Evolutionary conservation across 2,888 invertebrate genomes (phyloP), one percentile per base, ranked within the genome.

Genomic region (Phorcus lineatus): DNA sequence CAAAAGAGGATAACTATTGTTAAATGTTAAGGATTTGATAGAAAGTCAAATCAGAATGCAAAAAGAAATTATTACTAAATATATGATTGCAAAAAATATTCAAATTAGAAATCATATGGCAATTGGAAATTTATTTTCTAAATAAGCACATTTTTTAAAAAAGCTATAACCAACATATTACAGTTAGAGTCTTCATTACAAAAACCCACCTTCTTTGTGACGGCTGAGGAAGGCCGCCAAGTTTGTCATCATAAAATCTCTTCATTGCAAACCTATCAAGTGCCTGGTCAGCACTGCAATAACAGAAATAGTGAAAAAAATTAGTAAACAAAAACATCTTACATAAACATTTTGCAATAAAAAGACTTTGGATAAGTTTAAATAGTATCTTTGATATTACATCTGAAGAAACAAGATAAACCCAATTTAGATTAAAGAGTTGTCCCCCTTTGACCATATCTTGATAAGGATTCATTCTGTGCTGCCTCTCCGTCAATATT

Each of bases 181-280:
- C 47, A 13, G 6, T 47, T 6, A 1, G 11, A 11, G 47, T 13
- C 47, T n/a, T 47, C 13, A 11, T 9, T 1, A 47, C 47, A 47
- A 11, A 47, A 13, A 47, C 86, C 90, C 94, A 96, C 95, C 96
- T 95, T 93, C 95, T 95, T 92, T 96, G 96, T 74, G 96, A 96
- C 74, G 96, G 96, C 86, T 96, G 95, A 84, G 95, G 94, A 82
- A 96, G 93, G 83, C 95, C 95, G 83, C 95, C 96, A 83, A 96
- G 94, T 92, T 96, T 96, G 92, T 96, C 96, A 89, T 98, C 97
- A 88, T 97, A 95, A 93, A 97, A 98, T 89, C 96, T 95, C 90
- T 97, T 95, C 97, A 98, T 98, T 74, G 97, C 97, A 94, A 97
- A 97, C 91, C 97, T 95, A 94, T 98, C 98, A 89, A 98, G 95